Percentiles rank a stretch among this genome's conserved stretches.
Evolutionary conservation across 2,797 vertebrate species (phyloP).

Genomic region (Molothrus aeneus): DNA sequence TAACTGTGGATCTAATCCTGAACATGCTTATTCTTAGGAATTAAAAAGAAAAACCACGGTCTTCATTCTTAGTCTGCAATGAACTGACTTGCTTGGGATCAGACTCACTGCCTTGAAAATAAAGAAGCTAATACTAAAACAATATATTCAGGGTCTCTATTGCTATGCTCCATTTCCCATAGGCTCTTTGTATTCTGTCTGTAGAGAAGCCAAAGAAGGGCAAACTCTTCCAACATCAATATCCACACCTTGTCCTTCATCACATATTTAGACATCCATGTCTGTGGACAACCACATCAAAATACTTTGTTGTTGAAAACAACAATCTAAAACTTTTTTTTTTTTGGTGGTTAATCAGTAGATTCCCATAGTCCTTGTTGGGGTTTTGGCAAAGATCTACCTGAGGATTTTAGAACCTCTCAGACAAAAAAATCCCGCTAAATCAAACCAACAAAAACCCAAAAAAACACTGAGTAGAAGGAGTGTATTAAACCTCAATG

Average conservation of each 20-base stretch:
- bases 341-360: background rate
- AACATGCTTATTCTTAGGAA: background rate
- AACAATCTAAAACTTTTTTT: background rate
- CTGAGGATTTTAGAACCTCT: background rate
- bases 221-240: background rate
- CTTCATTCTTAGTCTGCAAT: background rate
- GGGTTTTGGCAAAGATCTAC: background rate
- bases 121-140: background rate
- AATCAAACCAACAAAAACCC: fast-evolving
- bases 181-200: background rate
- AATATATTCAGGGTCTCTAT: background rate
- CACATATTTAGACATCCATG: background rate
- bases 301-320: background rate
- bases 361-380: background rate
- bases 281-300: background rate
- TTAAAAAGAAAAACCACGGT: background rate
- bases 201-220: background rate
- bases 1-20: constrained; percentile 3
- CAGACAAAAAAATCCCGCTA: fast-evolving
- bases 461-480: background rate
- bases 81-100: background rate
- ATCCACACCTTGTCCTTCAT: background rate
- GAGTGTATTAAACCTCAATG: background rate
- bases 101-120: background rate
- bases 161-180: background rate